Evolutionary conservation across 2,113 vertebrate genomes (phyloP).

Genomic region (Austrofundulus limnaeus): DNA sequence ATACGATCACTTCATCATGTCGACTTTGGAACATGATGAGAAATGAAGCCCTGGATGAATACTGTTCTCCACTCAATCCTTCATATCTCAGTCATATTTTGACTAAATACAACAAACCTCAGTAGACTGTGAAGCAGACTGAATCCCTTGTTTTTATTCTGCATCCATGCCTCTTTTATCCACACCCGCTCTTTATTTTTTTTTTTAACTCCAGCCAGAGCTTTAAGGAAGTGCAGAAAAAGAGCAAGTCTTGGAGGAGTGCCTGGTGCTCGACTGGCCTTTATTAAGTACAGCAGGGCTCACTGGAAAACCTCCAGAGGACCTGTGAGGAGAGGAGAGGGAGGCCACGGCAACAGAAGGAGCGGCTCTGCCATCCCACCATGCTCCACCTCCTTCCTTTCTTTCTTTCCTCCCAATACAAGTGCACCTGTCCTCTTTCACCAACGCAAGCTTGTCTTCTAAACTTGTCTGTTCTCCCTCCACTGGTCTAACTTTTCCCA

Average conservation of each 20-base stretch:
- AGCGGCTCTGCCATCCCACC: conserved; percentile 47
- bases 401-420: conserved; percentile 59
- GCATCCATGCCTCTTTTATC: conserved; percentile 43
- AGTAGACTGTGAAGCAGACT: conserved; percentile 35
- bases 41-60: conserved; percentile 23
- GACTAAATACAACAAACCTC: conserved; percentile 30
- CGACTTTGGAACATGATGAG: conserved; percentile 17
- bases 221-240: conserved; percentile 83
- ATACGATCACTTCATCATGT: conserved; percentile 13
- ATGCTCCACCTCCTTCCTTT: conserved; percentile 40
- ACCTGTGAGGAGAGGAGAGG: conserved; percentile 64
- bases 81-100: conserved; percentile 29
- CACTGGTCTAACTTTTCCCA: conserved; percentile 39
- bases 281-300: conserved; percentile 87
- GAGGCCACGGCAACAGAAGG: conserved; percentile 70
- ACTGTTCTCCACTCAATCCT: conserved; percentile 12
- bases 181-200: conserved; percentile 22
- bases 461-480: conserved; percentile 46
- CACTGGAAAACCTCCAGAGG: conserved; percentile 83
- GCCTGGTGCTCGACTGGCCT: conserved; percentile 87
- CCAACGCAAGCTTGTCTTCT: conserved; percentile 34
- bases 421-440: conserved; percentile 68
- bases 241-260: conserved; percentile 82
- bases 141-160: conserved; percentile 25
- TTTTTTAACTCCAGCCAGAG: conserved; percentile 73